Evolutionary conservation across 1,140 invertebrate species (phyloP).

Genomic region (Scaptodrosophila lebanonensis): DNA sequence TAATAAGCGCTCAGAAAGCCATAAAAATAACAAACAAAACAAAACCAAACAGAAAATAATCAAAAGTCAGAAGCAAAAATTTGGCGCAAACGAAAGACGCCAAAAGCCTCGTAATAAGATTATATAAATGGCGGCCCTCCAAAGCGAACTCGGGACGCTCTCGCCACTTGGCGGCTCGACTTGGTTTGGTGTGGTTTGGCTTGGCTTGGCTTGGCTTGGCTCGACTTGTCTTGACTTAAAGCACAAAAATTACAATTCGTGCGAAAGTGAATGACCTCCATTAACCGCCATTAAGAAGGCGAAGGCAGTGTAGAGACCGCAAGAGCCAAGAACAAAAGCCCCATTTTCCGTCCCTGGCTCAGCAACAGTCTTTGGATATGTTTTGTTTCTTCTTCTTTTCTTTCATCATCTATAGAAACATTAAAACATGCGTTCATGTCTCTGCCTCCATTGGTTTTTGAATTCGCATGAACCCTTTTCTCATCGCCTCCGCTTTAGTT

Average conservation of each 20-base stretch:
- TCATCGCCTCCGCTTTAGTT: too few relatives aligned
- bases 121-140: conserved; percentile 21
- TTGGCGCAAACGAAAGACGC: too few relatives aligned
- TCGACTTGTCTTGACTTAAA: conserved; percentile 62
- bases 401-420: conserved; percentile 42
- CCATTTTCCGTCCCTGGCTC: conserved; percentile 11
- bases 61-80: conserved; percentile 37
- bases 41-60: conserved; percentile 36
- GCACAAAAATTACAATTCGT: conserved; percentile 70
- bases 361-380: not conserved
- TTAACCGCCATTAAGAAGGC: conserved; percentile 62
- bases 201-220: conserved; percentile 47
- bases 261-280: conserved; percentile 76
- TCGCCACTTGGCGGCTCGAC: too few relatives aligned
- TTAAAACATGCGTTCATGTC: conserved; percentile 29
- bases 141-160: too few relatives aligned
- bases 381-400: not conserved
- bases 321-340: conserved; percentile 32
- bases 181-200: too few relatives aligned
- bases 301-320: not conserved
- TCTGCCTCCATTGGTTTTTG: conserved; percentile 26
- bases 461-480: conserved; percentile 65
- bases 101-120: conserved; percentile 49
- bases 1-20: conserved; percentile 58
- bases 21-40: conserved; percentile 48